Conservation (phyloP, 2,797 vertebrate genomes). For the Margarornis squamiger region DNA sequence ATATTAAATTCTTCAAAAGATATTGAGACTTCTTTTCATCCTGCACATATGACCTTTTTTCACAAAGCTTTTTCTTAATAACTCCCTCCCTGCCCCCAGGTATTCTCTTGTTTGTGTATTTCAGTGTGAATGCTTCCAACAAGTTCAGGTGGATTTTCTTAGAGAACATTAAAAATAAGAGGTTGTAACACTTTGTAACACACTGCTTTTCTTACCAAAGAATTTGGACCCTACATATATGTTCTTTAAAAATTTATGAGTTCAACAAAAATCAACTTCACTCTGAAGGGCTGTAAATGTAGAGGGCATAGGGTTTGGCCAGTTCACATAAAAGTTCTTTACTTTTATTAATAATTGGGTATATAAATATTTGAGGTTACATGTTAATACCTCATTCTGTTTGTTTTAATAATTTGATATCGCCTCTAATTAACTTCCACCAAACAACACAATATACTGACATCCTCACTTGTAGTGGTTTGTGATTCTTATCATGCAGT, state of each 20-base stretch:
- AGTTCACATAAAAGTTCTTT: not conserved
- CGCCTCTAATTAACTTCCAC: not conserved
- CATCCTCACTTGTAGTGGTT: not conserved
- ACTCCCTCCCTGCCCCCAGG: no score
- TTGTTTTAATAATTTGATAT: not conserved
- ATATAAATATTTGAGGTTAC: not conserved
- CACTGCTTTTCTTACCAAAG: rapidly evolving
- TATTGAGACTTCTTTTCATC: not conserved
- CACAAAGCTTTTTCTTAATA: not conserved
- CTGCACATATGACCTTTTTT: not conserved
- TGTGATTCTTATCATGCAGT: not conserved
- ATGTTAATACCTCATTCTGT: not conserved
- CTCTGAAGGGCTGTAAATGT: not conserved
- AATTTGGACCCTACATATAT: not conserved
- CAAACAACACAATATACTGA: not conserved
- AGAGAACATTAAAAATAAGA: not conserved
- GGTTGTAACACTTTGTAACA: not conserved
- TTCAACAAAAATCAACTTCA: not conserved
- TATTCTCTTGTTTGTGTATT: not conserved
- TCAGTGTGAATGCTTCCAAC: not conserved
- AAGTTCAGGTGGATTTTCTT: not conserved
- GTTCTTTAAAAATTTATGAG: not conserved
- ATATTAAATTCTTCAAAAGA: not conserved
- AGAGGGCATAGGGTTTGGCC: not conserved
- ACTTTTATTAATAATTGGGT: not conserved